These are phyloP conservation scores for Plebejus argus DNA, from an alignment of 2,888 invertebrate species.

Conservation along the genomic window DNA sequence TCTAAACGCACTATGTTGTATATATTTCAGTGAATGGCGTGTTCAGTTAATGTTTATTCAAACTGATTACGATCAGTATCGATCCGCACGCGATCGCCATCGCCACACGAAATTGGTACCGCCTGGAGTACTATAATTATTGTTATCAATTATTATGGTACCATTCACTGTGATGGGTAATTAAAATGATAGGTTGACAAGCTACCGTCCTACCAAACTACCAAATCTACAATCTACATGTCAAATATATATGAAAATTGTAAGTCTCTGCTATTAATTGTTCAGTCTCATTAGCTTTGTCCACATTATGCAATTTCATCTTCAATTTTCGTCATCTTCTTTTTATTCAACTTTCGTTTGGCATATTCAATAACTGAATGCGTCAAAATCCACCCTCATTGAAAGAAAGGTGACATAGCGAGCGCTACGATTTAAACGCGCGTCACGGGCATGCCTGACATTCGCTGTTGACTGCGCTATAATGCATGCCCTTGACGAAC, in stretches of 20 bases:
- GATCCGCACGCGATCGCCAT: conserved; percentile 12
- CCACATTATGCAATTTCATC: too few relatives aligned
- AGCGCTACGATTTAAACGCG: too few relatives aligned
- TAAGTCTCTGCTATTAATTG: too few relatives aligned
- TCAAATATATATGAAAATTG: neutral
- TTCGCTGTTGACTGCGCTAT: too few relatives aligned
- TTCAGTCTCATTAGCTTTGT: too few relatives aligned
- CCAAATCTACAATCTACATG: neutral
- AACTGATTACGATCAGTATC: neutral
- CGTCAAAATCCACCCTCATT: too few relatives aligned
- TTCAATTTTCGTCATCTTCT: too few relatives aligned
- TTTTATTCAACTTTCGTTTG: too few relatives aligned
- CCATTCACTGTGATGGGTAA: neutral
- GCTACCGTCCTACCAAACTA: neutral
- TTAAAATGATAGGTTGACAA: neutral
- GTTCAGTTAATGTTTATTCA: conserved; percentile 12
- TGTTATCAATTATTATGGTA: neutral
- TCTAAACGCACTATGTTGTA: neutral
- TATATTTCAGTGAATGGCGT: conserved; percentile 5
- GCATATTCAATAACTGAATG: too few relatives aligned
- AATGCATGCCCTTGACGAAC: too few relatives aligned
- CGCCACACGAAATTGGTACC: conserved; percentile 13
- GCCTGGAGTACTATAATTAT: neutral
- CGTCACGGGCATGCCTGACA: too few relatives aligned
- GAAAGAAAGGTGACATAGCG: too few relatives aligned